These are phyloP conservation scores for Drosophila leontia DNA, from an alignment of 1,140 invertebrate species.

Conservation along the genomic window DNA sequence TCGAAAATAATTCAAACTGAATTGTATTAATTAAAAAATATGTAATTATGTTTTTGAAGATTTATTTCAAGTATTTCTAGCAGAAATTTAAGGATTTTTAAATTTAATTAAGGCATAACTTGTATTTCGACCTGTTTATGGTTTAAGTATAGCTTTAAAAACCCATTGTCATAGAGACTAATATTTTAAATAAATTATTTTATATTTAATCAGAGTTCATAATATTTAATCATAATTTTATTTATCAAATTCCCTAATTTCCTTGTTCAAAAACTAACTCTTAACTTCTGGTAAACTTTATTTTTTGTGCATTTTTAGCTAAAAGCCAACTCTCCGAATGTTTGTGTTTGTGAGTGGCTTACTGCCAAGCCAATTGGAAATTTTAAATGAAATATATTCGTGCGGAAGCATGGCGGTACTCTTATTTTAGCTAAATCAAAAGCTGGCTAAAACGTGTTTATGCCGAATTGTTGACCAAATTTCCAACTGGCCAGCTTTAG, in stretches of 20 bases:
- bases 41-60: too few relatives aligned
- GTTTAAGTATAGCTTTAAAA: background rate
- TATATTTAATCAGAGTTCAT: background rate
- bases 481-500: constrained; percentile 26
- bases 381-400: constrained; percentile 70
- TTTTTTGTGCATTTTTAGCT: constrained; percentile 7
- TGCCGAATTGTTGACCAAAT: constrained; percentile 38
- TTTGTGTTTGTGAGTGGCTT: constrained; percentile 24
- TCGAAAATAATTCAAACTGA: background rate
- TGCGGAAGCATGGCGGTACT: constrained; percentile 20
- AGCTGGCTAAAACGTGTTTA: constrained; percentile 28
- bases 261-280: background rate
- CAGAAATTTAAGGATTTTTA: background rate
- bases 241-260: background rate
- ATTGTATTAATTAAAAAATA: background rate
- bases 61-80: background rate
- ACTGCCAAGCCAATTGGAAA: constrained; percentile 71
- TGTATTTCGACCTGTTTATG: background rate
- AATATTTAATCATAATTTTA: background rate
- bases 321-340: constrained; percentile 18
- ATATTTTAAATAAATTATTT: too few relatives aligned
- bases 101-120: background rate
- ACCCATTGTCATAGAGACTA: background rate
- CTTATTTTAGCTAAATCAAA: constrained; percentile 27
- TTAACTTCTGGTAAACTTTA: background rate